Conservation (phyloP, 2,888 invertebrate species). For the Ditula angustiorana region DNA sequence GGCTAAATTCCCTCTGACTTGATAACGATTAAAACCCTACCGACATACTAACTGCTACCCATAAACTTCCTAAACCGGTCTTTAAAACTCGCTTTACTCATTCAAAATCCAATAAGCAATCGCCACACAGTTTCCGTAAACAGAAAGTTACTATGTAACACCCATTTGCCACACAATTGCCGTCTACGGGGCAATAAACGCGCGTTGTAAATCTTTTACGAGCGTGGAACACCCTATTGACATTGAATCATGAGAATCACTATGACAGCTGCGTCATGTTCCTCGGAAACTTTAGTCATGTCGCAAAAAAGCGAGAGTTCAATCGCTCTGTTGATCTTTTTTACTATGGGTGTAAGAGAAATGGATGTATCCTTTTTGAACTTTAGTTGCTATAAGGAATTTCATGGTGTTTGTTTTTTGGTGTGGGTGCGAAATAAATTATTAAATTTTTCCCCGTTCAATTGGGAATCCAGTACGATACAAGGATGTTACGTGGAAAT, state of each 20-base stretch:
- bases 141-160: slow-evolving; percentile 23
- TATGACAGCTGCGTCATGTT: background rate
- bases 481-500: too few relatives aligned
- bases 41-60: too few relatives aligned
- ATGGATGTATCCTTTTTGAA: background rate
- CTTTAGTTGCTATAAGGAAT: too few relatives aligned
- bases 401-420: too few relatives aligned
- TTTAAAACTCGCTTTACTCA: too few relatives aligned
- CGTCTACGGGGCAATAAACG: slow-evolving; percentile 9
- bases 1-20: too few relatives aligned
- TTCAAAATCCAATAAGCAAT: slow-evolving; percentile 14
- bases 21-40: too few relatives aligned
- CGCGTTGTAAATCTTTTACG: slow-evolving; percentile 19
- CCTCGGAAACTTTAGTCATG: background rate
- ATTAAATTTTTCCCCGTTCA: too few relatives aligned
- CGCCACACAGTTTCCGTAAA: slow-evolving; percentile 17
- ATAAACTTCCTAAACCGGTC: too few relatives aligned
- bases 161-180: slow-evolving; percentile 26
- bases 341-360: background rate
- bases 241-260: slow-evolving; percentile 38
- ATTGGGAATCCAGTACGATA: too few relatives aligned
- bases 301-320: background rate
- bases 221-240: slow-evolving; percentile 29
- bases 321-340: background rate
- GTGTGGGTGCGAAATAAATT: too few relatives aligned